Percentiles rank a stretch among this genome's conserved stretches.
Conservation (phyloP, 2,113 vertebrate species). For the Gila orcuttii region DNA sequence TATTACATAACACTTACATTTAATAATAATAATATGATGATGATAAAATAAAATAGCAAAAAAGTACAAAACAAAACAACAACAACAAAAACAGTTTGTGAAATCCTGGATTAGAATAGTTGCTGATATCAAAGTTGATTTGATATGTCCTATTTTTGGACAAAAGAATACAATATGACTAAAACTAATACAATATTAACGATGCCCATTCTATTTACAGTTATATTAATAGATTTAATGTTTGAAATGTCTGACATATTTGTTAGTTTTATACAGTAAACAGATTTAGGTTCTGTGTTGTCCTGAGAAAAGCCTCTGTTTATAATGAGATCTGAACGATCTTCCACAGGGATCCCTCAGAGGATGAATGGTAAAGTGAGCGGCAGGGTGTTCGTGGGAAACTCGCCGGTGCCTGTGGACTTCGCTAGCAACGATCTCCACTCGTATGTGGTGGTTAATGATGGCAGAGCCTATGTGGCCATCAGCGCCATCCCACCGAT, state of each 20-base stretch:
- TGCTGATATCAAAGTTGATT: not conserved
- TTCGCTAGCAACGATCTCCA: constrained; percentile 91
- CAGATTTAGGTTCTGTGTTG: not conserved
- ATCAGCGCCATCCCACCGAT: constrained; percentile 86
- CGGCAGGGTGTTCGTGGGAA: constrained; percentile 85
- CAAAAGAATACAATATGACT: not conserved
- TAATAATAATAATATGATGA: too few relatives aligned
- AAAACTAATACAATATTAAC: not conserved
- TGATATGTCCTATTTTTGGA: not conserved
- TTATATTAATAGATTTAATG: not conserved
- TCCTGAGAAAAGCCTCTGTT: too few relatives aligned
- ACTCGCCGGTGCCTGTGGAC: constrained; percentile 72
- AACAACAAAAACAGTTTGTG: too few relatives aligned
- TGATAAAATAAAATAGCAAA: not conserved
- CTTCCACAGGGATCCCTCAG: constrained; percentile 86
- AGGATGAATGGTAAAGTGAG: constrained; percentile 92
- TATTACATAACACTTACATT: too few relatives aligned
- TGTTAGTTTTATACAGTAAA: not conserved
- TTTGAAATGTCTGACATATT: not conserved
- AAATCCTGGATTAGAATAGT: not conserved
- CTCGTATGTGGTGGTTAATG: constrained; percentile 93
- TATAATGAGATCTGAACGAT: not conserved
- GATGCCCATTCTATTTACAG: too few relatives aligned
- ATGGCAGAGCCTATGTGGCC: constrained; percentile 93
- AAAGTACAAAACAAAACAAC: not conserved